Percentiles rank a stretch among this genome's conserved stretches.
Evolutionary conservation across 2,888 invertebrate genomes (phyloP).

Genomic region (Cryptocephalus primarius): DNA sequence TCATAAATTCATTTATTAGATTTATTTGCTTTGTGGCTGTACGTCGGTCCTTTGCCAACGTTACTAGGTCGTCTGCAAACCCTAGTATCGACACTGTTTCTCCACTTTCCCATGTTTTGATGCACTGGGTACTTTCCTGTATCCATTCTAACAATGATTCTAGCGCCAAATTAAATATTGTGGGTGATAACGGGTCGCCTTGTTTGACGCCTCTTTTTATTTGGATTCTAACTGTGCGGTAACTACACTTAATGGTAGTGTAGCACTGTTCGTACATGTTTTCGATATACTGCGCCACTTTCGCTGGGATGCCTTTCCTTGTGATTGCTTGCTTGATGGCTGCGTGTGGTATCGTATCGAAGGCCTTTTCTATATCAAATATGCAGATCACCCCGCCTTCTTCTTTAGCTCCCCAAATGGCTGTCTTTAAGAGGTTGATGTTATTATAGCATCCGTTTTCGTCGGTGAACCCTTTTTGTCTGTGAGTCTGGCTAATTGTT

Average conservation of each 20-base stretch:
- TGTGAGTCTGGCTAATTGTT: constrained; percentile 2
- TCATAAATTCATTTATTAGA: too few species aligned
- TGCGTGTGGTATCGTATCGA: constrained; percentile 26
- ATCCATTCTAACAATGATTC: too few species aligned
- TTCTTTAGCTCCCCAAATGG: constrained; percentile 8
- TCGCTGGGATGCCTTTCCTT: constrained; percentile 23
- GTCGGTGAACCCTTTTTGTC: constrained; percentile 23
- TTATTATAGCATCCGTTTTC: constrained; percentile 23
- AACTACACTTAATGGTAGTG: background rate
- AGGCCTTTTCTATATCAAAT: constrained; percentile 36
- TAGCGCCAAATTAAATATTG: too few species aligned
- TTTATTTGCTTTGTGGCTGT: too few species aligned
- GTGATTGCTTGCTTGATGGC: constrained; percentile 21
- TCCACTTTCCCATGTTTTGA: too few species aligned
- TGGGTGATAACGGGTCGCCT: too few species aligned
- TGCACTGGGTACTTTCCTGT: too few species aligned
- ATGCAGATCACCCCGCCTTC: constrained; percentile 20
- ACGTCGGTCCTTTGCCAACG: too few species aligned
- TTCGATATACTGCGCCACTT: constrained; percentile 8
- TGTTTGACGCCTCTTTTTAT: too few species aligned
- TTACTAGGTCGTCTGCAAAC: too few species aligned
- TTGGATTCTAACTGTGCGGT: too few species aligned
- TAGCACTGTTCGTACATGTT: background rate
- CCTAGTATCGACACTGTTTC: too few species aligned
- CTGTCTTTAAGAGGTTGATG: constrained; percentile 15